Base-by-base conservation (phyloP, 2,113 vertebrate species). In the Polyodon spathula region DNA sequence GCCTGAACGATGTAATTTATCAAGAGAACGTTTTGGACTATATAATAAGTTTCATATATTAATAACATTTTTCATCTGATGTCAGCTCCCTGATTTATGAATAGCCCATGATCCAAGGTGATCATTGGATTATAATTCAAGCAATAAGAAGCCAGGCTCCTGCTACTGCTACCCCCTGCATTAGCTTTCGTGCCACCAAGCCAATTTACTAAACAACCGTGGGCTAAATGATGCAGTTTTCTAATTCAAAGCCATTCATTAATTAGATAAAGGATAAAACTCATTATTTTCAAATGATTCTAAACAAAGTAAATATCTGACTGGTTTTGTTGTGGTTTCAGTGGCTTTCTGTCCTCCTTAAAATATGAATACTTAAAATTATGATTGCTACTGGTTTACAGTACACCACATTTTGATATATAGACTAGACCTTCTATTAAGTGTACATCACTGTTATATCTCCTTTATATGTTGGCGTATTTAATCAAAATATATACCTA, bases 31-130 rank as follows among this genome's bases (percentile, higher is more conserved):
- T 93, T 97, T 96, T 92, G 91, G 93, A 95, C 90, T 93, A 92
- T 94, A 95, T 96, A 97, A 97, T 97, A 97, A 94, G 93, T 97
- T 97, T 96, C 93, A 92, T 91, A 95, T 97, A 97, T 97, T 97
- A 97, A 97, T 97, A 97, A 92, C 94, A 97, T 97, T 97, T 97
- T 97, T 97, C 94, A 97, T 97, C 93, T 89, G 91, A 88, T 97
- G 94, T 97, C 94, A 95, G 84, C 82, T 84, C 84, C 88, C 93
- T 97, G 94, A 97, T 97, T 97, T 95, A 97, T 97, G 92, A 93
- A 92, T 92, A 91, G 82, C 83, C 84, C 88, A 86, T 94, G 93
- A 96, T 96, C 93, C 93, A 93, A 97, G 93, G 93, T 97, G 93
- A 97, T 97, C 93, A 97, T 94, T 93, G 94, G 95, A 97, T 97